These are phyloP conservation scores for Cordylochernes scorpioides DNA, from an alignment of 2,888 invertebrate genomes.

Conservation along the genomic window DNA sequence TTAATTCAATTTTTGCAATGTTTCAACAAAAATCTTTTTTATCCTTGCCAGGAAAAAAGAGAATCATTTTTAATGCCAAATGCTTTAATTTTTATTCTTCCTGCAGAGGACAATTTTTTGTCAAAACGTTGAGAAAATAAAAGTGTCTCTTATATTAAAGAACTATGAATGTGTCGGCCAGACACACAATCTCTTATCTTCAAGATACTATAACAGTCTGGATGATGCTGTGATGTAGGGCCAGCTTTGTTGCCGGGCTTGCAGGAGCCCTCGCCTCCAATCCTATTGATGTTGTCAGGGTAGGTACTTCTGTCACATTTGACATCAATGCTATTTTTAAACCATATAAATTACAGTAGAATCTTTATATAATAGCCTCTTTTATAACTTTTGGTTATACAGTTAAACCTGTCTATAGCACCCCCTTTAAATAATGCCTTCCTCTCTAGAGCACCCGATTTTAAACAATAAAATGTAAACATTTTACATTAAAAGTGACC, in stretches of 20 bases:
- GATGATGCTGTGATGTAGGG: slow-evolving; percentile 27
- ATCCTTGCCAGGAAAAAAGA: background rate
- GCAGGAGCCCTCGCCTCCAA: slow-evolving; percentile 79
- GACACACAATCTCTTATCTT: background rate
- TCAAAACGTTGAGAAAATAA: background rate
- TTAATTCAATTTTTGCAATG: too few relatives aligned
- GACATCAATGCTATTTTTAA: too few relatives aligned
- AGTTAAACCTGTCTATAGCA: too few relatives aligned
- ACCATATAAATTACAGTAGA: too few relatives aligned
- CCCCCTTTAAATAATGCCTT: too few relatives aligned
- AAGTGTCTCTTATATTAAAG: background rate
- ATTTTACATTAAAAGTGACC: too few relatives aligned
- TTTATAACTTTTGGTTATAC: too few relatives aligned
- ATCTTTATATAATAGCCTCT: too few relatives aligned
- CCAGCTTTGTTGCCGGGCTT: slow-evolving; percentile 67
- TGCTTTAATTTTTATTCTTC: background rate
- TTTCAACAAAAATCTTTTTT: too few relatives aligned
- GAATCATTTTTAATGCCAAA: background rate
- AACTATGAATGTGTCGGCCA: background rate
- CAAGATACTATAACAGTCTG: background rate
- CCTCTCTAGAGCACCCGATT: too few relatives aligned
- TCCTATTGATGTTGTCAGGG: slow-evolving; percentile 73
- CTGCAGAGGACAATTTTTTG: background rate
- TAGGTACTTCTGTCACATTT: slow-evolving; percentile 25
- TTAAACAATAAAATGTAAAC: too few relatives aligned